Evolutionary conservation across 2,113 vertebrate genomes (phyloP).

Genomic region (Pelodiscus sinensis): DNA sequence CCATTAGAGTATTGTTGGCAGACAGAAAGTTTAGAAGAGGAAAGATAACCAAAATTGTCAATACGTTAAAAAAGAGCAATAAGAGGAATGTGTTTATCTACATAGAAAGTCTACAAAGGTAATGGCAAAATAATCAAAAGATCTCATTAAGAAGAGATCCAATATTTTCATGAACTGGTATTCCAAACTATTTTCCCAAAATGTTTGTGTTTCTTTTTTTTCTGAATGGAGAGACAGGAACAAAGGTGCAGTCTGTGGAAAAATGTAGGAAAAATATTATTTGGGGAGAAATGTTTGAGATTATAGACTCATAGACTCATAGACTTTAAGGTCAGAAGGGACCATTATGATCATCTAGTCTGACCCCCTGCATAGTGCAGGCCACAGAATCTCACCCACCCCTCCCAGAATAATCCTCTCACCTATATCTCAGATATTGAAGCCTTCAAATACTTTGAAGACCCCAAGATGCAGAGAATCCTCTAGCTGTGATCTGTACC

Average conservation of each 20-base stretch:
- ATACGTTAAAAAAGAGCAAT: neutral
- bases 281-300: neutral
- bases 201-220: neutral
- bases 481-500: too few species aligned
- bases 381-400: too few species aligned
- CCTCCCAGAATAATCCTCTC: too few species aligned
- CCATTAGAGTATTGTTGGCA: neutral
- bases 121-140: neutral
- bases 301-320: too few species aligned
- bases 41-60: neutral
- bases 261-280: neutral
- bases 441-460: too few species aligned
- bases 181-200: neutral
- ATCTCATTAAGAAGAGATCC: neutral
- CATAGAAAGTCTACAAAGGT: neutral
- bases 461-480: too few species aligned
- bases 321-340: too few species aligned
- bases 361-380: too few species aligned
- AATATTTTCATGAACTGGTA: neutral
- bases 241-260: neutral
- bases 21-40: neutral
- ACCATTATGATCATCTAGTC: too few species aligned
- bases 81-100: too few species aligned
- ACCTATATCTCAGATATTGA: too few species aligned
- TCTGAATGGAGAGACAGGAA: neutral